Base-by-base conservation (phyloP, 2,797 vertebrate genomes). In the Tympanoctomys barrerae region DNA sequence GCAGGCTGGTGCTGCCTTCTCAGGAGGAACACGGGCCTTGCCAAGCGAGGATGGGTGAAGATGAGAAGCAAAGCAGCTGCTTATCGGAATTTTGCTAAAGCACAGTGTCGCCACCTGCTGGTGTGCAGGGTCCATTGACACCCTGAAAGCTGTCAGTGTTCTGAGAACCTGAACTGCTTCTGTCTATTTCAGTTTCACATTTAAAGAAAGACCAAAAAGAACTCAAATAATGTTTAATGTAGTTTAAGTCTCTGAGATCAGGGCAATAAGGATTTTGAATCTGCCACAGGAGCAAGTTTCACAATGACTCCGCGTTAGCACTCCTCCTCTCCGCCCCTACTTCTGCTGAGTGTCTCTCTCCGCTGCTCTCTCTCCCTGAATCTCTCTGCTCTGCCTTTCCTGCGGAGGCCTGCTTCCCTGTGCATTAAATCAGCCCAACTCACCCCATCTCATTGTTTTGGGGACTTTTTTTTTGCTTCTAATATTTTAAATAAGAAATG, bases 61-160 rank as follows among this genome's bases (percentile, higher is more conserved):
- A 49, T 19, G 33, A 21, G 2, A 19, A 31, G 9, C 14, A 90
- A 7, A n/a, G n/a, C 7, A 0, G 11, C 5, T 8, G 0, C 12
- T 13, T 0, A 26, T 9, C 66, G 70, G 18, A 14, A 26, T 16
- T 62, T 39, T 59, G 36, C 36, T 4, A 2, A 64, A 71, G 81
- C 18, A 5, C 59, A 22, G 0, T n/a, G 54, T 88, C 18, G 26
- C 90, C 94, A 54, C 66, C 90, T 82, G 54, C 96, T 85, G 39
- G 70, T 39, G 6, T 6, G 24, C 0, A 0, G 0, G 9, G 26
- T 26, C 28, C 75, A 36, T 33, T 26, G 16, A 42, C 36, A 52
- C 2, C 2, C 19, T 59, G 52, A 0, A 0, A 26, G 21, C 13
- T 59, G 42, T 5, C 16, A 24, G 5, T 57, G 2, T 13, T 7